Percentiles rank a stretch among this genome's conserved stretches.
phyloP scores from a whole-genome alignment of 2,888 invertebrate genomes.

The Saturnia japonica region DNA sequence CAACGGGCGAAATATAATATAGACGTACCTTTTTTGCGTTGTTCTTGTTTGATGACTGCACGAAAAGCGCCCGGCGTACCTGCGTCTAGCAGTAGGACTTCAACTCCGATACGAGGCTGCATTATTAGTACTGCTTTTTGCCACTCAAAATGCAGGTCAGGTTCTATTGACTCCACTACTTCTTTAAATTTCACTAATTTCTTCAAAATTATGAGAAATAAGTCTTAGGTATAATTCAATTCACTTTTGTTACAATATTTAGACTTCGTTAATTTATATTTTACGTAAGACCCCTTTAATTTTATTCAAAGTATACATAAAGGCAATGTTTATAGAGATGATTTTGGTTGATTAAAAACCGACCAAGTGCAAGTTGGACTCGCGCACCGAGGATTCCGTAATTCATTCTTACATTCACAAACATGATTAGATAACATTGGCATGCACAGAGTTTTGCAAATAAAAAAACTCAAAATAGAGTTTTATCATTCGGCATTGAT shows the following conservation, averaged over 20 bases:
- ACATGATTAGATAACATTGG: no score
- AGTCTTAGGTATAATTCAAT: not conserved
- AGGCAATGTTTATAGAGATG: no score
- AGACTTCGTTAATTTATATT: not conserved
- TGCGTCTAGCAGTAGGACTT: constrained; percentile 54
- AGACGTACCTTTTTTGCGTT: constrained; percentile 56
- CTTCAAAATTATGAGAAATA: constrained; percentile 36
- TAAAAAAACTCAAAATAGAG: no score
- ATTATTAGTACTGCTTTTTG: constrained; percentile 57
- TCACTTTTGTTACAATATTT: not conserved
- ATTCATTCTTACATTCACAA: no score
- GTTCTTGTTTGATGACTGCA: constrained; percentile 56
- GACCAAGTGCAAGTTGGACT: no score
- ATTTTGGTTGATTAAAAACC: no score
- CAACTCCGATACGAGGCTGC: constrained; percentile 60
- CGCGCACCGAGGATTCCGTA: no score
- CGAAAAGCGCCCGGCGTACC: constrained; percentile 60
- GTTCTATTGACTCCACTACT: constrained; percentile 47
- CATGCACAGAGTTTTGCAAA: no score
- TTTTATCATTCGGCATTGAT: no score
- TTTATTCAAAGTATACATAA: no score
- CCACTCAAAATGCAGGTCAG: constrained; percentile 53
- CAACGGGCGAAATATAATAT: constrained; percentile 44
- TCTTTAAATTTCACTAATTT: constrained; percentile 51
- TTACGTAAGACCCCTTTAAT: not conserved